These are phyloP conservation scores for Tenthredo livida DNA, from an alignment of 2,888 invertebrate species.

Conservation along the genomic window DNA sequence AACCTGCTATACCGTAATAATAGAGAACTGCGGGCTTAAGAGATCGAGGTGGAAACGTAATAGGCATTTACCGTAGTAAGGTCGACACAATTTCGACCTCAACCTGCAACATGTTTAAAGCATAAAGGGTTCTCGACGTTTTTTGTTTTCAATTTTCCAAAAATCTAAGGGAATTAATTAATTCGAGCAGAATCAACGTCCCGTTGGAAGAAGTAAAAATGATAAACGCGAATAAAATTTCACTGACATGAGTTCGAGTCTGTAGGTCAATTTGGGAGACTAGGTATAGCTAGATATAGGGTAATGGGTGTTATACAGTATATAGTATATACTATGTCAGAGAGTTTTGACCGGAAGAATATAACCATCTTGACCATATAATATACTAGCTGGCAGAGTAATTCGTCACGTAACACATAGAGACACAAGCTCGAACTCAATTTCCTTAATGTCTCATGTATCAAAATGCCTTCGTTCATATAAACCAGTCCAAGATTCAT, in stretches of 20 bases:
- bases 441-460: conserved; percentile 45
- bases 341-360: conserved; percentile 30
- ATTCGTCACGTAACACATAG: conserved; percentile 34
- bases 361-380: conserved; percentile 19
- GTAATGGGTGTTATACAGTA: neutral
- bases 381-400: neutral
- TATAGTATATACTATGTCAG: neutral
- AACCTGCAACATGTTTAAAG: no score
- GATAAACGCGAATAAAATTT: neutral
- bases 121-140: no score
- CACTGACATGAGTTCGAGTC: neutral
- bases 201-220: no score
- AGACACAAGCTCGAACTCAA: conserved; percentile 32
- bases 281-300: neutral
- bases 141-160: no score
- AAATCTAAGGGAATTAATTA: no score
- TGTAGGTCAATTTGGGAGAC: neutral
- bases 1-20: no score
- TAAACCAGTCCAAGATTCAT: conserved; percentile 23
- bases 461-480: neutral
- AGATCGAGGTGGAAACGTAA: no score
- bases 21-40: no score
- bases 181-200: no score
- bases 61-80: no score
- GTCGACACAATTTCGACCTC: no score